Conservation (phyloP, 2,113 vertebrate genomes). For the Cyanoliseus patagonus region DNA sequence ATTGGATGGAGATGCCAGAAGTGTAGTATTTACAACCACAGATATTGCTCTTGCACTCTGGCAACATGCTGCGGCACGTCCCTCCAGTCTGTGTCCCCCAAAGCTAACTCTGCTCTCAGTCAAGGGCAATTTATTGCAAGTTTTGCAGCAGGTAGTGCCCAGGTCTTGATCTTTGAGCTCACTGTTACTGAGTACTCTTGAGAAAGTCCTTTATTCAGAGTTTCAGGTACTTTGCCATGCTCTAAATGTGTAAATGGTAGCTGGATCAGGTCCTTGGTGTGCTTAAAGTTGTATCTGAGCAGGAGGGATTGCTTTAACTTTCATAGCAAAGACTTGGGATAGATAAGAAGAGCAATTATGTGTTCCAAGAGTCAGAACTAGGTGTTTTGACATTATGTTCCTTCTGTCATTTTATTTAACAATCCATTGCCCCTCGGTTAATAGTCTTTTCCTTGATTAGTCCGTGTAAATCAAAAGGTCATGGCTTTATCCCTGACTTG, state of each 20-base stretch:
- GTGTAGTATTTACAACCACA: fast-evolving
- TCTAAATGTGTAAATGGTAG: not conserved
- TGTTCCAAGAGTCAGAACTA: not conserved
- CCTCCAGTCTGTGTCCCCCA: not conserved
- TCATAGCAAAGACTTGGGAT: not conserved
- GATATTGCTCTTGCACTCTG: fast-evolving
- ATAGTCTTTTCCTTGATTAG: slow-evolving; percentile 58
- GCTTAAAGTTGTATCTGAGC: not conserved
- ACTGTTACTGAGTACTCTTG: not conserved
- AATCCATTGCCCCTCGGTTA: not conserved
- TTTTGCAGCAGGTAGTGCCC: not conserved
- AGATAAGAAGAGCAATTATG: not conserved
- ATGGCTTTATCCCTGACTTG: not conserved
- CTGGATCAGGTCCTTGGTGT: not conserved
- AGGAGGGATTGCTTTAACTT: not conserved
- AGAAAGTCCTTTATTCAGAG: not conserved
- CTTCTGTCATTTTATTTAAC: slow-evolving; percentile 39
- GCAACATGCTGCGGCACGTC: not conserved
- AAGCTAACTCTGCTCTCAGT: not conserved
- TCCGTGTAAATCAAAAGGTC: slow-evolving; percentile 35
- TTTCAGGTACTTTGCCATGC: not conserved
- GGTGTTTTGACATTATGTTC: slow-evolving; percentile 29
- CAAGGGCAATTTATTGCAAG: not conserved
- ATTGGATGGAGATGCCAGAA: not conserved
- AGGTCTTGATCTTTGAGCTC: not conserved